Base-by-base conservation (phyloP, 2,888 invertebrate species). In the Phyllotreta striolata region DNA sequence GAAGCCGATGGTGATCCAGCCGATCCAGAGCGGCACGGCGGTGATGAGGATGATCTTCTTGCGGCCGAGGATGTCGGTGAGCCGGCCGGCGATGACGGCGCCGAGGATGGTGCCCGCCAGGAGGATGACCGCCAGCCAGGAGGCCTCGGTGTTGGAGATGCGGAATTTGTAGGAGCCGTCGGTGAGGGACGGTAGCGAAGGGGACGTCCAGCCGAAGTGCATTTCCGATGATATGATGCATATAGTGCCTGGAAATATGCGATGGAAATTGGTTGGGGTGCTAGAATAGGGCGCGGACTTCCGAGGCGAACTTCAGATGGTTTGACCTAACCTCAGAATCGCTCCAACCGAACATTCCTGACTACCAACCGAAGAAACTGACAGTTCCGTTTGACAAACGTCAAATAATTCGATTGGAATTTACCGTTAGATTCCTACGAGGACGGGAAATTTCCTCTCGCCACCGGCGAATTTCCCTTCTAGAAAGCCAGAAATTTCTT, bases 121-220 rank as follows among this genome's bases (percentile, higher is more conserved):
- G 79, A 87, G 87, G 75, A 89, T 84, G 43, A 88, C 88, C 0
- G 86, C 87, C 76, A 88, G 83, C 87, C 87, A 87, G 72, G 88
- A 86, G 70, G 85, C 85, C 73, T 87, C 82, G 62, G 83, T 83
- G 35, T 76, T 64, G 35, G 83, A 79, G 51, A 86, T 83, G 56
- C 81, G 83, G 73, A 88, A 85, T 34, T 79, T 77, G 69, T 86
- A 85, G 24, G 83, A 80, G 24, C 79, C 70, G 54, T 83, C 82
- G 63, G 81, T 78, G 9, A 88, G 83, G 70, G 82, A 79, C 9
- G 84, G 82, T 37, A 87, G 74, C 10, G 87, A 85, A 14, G 87
- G 86, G 47, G 87, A 87, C 6, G 87, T 84, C 87, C 87, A 87
- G 41, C 87, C 87, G 76, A 78, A 79, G 60, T 80, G 79, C 79